Percentiles rank a stretch among this genome's conserved stretches.
Evolutionary conservation across 2,797 vertebrate genomes (phyloP).

Genomic region (Meriones psammophilus): DNA sequence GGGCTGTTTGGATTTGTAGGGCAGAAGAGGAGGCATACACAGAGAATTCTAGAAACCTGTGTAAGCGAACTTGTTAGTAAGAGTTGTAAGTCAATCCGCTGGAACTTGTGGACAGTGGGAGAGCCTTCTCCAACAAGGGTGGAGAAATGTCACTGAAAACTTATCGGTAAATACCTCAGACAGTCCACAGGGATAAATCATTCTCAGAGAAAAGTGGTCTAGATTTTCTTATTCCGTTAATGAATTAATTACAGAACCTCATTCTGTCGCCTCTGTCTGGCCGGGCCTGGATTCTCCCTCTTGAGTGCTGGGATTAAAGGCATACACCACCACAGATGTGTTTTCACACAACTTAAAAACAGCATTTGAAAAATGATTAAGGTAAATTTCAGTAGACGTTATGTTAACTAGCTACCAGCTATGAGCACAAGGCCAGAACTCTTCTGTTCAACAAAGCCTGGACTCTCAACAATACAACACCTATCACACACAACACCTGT

Average conservation of each 20-base stretch:
- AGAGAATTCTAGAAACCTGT: conserved; percentile 4
- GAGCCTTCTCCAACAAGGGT: background rate
- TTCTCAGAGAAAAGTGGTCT: background rate
- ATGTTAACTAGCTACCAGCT: background rate
- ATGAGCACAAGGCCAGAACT: conserved; percentile 1
- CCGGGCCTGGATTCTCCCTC: background rate
- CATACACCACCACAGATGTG: background rate
- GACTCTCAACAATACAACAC: background rate
- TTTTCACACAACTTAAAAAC: background rate
- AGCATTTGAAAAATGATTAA: conserved; percentile 17
- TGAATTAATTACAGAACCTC: background rate
- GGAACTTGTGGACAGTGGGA: background rate
- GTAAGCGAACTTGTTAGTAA: background rate
- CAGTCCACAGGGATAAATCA: background rate
- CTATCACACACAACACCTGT: background rate
- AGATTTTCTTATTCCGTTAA: background rate
- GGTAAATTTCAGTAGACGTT: background rate
- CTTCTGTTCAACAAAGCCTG: background rate
- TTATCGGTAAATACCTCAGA: background rate
- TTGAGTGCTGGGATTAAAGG: background rate
- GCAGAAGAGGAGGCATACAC: background rate
- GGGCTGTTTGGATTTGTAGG: conserved; percentile 3
- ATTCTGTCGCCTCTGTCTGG: background rate
- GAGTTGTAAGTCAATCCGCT: background rate
- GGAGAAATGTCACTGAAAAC: conserved; percentile 12